Percentiles rank a stretch among this genome's conserved stretches.
These are phyloP conservation scores for Tetraodon nigroviridis DNA, from an alignment of 2,113 vertebrate genomes.

Conservation along the genomic window DNA sequence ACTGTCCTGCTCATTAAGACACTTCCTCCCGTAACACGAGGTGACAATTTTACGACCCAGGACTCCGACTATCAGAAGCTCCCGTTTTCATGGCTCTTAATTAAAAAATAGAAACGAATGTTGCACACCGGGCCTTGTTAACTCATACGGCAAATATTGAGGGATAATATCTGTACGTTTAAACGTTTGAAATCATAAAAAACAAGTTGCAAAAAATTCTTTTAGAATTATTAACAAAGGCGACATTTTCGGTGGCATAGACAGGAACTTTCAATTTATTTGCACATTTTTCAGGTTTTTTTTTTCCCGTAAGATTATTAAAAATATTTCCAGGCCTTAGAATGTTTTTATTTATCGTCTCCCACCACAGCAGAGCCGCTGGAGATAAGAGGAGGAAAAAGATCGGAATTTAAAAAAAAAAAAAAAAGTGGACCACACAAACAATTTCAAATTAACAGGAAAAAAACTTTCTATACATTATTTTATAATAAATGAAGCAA, in stretches of 20 bases:
- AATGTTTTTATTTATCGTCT: constrained; percentile 12
- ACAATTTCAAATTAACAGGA: constrained; percentile 29
- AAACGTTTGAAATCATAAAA: constrained; percentile 4
- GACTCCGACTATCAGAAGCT: constrained; percentile 78
- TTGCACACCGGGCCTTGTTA: not conserved
- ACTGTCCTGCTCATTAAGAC: constrained; percentile 80
- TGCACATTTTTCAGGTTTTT: constrained; percentile 15
- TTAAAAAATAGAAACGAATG: not conserved
- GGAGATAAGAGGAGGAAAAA: constrained; percentile 10
- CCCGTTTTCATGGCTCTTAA: constrained; percentile 72
- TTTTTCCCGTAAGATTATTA: not conserved
- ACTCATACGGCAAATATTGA: constrained; percentile 6
- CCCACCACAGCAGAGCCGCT: constrained; percentile 1
- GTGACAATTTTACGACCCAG: constrained; percentile 88
- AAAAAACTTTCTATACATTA: constrained; percentile 57
- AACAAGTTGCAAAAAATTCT: not conserved
- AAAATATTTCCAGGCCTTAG: constrained; percentile 12
- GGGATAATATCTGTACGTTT: constrained; percentile 5
- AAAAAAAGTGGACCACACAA: constrained; percentile 25
- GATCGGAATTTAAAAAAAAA: constrained; percentile 16
- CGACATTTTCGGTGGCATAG: not conserved
- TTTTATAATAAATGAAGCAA: constrained; percentile 72
- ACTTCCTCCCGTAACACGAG: constrained; percentile 82
- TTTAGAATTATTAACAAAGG: constrained; percentile 3
- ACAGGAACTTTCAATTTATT: not conserved